Conservation (phyloP, 2,888 invertebrate species). For the Thecophora atra region DNA sequence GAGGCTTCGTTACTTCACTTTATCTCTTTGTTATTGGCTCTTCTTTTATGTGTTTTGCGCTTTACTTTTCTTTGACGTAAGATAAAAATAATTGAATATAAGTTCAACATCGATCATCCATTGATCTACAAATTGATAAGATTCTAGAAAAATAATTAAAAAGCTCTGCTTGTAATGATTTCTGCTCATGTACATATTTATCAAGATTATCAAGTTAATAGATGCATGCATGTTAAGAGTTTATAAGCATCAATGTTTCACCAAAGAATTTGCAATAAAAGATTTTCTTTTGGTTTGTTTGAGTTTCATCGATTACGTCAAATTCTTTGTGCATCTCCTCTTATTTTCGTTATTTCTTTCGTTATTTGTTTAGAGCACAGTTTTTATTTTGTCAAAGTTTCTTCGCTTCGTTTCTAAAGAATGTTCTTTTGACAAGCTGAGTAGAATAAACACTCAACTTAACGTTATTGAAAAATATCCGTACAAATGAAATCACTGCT, state of each 20-base stretch:
- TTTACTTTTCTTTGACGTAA: neutral
- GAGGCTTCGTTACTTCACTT: neutral
- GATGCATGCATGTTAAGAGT: too few species aligned
- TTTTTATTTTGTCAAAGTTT: neutral
- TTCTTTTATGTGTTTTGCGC: neutral
- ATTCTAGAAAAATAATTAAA: too few species aligned
- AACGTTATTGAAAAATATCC: constrained; percentile 10
- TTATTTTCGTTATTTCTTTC: too few species aligned
- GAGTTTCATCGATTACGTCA: neutral
- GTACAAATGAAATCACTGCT: constrained; percentile 16
- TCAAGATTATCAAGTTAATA: too few species aligned
- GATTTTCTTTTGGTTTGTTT: neutral
- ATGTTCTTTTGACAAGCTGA: constrained; percentile 1
- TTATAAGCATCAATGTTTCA: too few species aligned
- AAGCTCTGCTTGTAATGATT: too few species aligned
- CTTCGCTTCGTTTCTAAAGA: neutral
- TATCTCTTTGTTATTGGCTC: neutral
- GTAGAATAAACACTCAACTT: constrained; percentile 9
- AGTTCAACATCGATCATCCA: too few species aligned
- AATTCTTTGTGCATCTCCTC: too few species aligned
- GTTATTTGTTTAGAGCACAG: neutral
- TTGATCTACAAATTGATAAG: too few species aligned
- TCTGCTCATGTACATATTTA: too few species aligned
- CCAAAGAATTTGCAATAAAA: neutral
- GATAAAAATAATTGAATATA: too few species aligned